Evolutionary conservation across 1,140 invertebrate species (phyloP).

Genomic region (Leptinotarsa lineolata): DNA sequence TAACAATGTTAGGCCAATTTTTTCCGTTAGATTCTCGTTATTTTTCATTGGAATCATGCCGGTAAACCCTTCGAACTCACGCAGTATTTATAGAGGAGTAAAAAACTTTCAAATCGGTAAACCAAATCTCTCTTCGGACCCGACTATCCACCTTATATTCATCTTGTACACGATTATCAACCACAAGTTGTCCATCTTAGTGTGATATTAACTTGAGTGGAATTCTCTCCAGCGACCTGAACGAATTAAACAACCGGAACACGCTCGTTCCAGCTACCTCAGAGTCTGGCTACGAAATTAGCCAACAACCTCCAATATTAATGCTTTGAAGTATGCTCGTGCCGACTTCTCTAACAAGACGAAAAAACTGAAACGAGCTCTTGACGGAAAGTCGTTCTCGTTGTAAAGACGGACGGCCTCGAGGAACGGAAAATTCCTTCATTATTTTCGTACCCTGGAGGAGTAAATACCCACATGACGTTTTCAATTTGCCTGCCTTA

Average conservation of each 20-base stretch:
- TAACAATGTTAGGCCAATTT: too few species aligned
- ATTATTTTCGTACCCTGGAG: conserved; percentile 32
- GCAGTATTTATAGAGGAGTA: too few species aligned
- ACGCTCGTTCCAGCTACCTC: neutral
- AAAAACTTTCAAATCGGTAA: too few species aligned
- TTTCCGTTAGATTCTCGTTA: too few species aligned
- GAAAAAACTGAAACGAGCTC: conserved; percentile 1
- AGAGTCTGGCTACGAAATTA: neutral
- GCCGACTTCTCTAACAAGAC: neutral
- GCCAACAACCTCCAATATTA: conserved; percentile 2
- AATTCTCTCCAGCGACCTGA: neutral
- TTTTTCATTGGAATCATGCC: too few species aligned
- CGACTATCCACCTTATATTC: too few species aligned
- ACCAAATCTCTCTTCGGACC: too few species aligned
- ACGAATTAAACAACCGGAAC: conserved; percentile 4
- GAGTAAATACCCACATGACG: conserved; percentile 42
- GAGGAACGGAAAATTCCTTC: conserved; percentile 23
- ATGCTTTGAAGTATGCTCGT: neutral
- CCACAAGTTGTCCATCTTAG: too few species aligned
- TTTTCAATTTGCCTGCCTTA: conserved; percentile 42
- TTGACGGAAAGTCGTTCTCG: neutral
- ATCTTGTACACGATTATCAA: too few species aligned
- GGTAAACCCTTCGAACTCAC: too few species aligned
- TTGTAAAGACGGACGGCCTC: conserved; percentile 2
- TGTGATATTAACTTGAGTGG: too few species aligned